Conservation (phyloP, 2,113 vertebrate genomes). For the Silurus meridionalis region DNA sequence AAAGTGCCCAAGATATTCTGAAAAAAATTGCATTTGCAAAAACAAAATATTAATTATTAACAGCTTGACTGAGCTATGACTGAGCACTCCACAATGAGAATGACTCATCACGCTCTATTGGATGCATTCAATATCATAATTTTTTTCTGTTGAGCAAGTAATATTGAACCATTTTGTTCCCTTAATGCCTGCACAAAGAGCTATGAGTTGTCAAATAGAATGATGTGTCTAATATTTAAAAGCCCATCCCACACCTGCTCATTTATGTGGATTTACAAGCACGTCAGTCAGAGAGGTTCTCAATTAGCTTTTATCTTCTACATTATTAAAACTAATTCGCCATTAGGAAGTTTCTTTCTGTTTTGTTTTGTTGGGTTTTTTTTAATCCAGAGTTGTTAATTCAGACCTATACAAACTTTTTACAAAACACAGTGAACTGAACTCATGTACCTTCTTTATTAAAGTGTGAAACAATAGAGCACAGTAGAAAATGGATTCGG, state of each 20-base stretch:
- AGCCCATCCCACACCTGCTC: neutral
- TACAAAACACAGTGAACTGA: neutral
- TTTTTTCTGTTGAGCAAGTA: neutral
- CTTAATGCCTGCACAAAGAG: constrained; percentile 4
- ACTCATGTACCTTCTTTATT: neutral
- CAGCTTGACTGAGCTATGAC: constrained; percentile 9
- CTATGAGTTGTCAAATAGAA: neutral
- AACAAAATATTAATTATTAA: constrained; percentile 14
- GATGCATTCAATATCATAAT: neutral
- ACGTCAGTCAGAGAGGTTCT: neutral
- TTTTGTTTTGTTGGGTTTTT: neutral
- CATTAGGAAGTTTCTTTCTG: neutral
- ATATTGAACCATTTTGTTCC: neutral
- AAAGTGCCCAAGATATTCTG: neutral
- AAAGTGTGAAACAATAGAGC: neutral
- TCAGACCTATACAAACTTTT: neutral
- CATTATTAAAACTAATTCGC: neutral
- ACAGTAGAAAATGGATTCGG: neutral
- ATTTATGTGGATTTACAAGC: neutral
- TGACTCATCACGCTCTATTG: constrained; percentile 18
- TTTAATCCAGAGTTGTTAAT: neutral
- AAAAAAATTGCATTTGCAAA: neutral
- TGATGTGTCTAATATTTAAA: neutral
- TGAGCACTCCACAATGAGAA: constrained; percentile 1
- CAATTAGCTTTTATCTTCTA: neutral